Percentiles rank a stretch among this genome's conserved stretches.
phyloP scores from a whole-genome alignment of 2,797 vertebrate species.

The Varecia variegata region DNA sequence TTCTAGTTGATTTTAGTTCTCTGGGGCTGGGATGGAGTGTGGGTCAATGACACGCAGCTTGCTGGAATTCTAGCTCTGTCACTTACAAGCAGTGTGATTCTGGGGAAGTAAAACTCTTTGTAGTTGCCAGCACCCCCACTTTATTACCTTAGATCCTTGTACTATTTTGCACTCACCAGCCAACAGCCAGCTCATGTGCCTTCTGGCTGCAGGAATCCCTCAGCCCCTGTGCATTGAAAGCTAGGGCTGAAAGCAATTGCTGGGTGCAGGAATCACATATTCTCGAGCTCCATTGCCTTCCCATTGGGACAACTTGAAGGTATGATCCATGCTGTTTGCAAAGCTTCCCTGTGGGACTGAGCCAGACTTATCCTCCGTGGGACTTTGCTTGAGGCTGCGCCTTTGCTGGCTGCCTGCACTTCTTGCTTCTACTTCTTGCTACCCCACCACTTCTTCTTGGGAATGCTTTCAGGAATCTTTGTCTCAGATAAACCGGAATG shows the following conservation, averaged over 20 bases:
- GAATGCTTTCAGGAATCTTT: neutral
- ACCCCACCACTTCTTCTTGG: neutral
- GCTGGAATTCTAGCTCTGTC: neutral
- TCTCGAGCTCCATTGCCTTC: neutral
- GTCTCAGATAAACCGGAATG: neutral
- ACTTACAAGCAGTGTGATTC: neutral
- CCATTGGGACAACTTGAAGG: neutral
- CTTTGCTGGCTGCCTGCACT: neutral
- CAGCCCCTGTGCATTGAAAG: neutral
- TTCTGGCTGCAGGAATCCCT: neutral
- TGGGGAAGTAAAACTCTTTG: neutral
- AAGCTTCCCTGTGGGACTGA: neutral
- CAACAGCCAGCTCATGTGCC: neutral
- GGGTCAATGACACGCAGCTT: neutral
- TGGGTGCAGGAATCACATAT: neutral
- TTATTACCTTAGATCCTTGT: neutral
- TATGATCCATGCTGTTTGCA: neutral
- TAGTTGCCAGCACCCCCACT: neutral
- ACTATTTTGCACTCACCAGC: neutral
- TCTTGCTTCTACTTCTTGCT: neutral
- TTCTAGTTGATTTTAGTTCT: neutral
- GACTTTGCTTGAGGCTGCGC: neutral
- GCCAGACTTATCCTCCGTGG: accelerated
- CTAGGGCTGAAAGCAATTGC: neutral
- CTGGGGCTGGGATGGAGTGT: neutral